These are phyloP conservation scores for Cyprinodon variegatus DNA, from an alignment of 2,113 vertebrate species.

Conservation along the genomic window DNA sequence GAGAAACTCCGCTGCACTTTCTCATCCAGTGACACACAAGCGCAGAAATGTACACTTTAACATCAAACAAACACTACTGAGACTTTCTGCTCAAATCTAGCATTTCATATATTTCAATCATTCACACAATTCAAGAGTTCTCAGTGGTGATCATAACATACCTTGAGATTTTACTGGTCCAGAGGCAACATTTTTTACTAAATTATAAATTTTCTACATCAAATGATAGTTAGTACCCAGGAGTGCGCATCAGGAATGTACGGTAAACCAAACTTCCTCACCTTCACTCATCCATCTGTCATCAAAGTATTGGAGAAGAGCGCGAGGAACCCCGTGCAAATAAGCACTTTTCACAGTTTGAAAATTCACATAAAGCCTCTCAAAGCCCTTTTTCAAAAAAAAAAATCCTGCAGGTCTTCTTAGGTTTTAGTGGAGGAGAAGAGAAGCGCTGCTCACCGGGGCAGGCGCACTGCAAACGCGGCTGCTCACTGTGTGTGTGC, in stretches of 20 bases:
- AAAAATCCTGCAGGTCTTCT: constrained; percentile 37
- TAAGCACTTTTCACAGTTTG: constrained; percentile 32
- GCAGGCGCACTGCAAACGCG: constrained; percentile 32
- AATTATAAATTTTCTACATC: constrained; percentile 51
- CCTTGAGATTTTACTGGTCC: constrained; percentile 61
- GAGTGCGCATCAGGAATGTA: constrained; percentile 1
- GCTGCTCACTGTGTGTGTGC: constrained; percentile 29
- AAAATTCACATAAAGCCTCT: constrained; percentile 1
- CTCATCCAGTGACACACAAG: constrained; percentile 6
- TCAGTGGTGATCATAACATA: constrained; percentile 35
- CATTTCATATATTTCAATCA: not conserved
- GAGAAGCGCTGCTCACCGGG: constrained; percentile 27
- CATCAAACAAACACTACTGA: constrained; percentile 6
- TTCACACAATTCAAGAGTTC: not conserved
- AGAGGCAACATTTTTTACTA: constrained; percentile 37
- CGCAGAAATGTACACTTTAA: constrained; percentile 20
- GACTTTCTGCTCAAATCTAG: constrained; percentile 17
- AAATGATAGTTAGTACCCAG: constrained; percentile 55
- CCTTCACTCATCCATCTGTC: constrained; percentile 33
- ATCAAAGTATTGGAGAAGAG: not conserved
- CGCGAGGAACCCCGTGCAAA: constrained; percentile 11
- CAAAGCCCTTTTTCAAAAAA: not conserved
- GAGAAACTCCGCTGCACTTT: not conserved
- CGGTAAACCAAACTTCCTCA: constrained; percentile 14
- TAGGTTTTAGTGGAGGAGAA: constrained; percentile 22